Evolutionary conservation across 1,140 invertebrate genomes (phyloP), one percentile per base, ranked within the genome.

Genomic region (Drosophila willistoni): DNA sequence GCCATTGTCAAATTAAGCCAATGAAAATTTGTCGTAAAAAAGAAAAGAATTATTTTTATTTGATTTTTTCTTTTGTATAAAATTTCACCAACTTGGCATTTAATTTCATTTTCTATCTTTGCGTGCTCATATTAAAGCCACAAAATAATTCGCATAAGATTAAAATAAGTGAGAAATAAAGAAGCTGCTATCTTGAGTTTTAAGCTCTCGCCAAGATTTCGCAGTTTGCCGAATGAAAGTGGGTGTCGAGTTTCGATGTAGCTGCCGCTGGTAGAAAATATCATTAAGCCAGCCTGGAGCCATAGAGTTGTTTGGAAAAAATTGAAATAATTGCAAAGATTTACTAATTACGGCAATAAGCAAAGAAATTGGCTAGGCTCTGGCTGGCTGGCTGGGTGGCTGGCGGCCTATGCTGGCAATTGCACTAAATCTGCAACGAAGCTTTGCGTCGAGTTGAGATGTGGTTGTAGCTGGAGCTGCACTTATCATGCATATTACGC

Each of bases 351-450:
- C 80, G 69, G 79, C 80, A 89, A 89, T 77, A 74, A 86, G 72
- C 69, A 79, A 73, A 73, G 72, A 79, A 83, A 86, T 71, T 87
- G 71, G 66, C 64, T 57, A 62, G 70, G 54, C 22, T 67, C 51
- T 68, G 42, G 64, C 57, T 41, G 42, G 64, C 57, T 41, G 51
- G 64, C 64, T 64, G 47, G 42, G 39, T 44, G 44, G 7, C 60
- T 39, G 36, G 36, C 10, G 36, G 36, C 36, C 36, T 39, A 13
- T 44, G 64, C 44, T 66, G 42, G 77, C 56, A 76, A 75, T 79
- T 90, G 87, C 78, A 91, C 87, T 87, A 91, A 91, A 91, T 91
- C 84, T 81, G 83, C 89, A 91, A 70, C 89, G 83, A 90, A 84
- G 87, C 87, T 81, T 90, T 82, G 77, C 77, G 55, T 19, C 41